A percentile compares a stretch with the other conserved stretches of the same genome.
These are phyloP conservation scores for Acholoe squamosa DNA, from an alignment of 2,888 invertebrate genomes.

Conservation along the genomic window DNA sequence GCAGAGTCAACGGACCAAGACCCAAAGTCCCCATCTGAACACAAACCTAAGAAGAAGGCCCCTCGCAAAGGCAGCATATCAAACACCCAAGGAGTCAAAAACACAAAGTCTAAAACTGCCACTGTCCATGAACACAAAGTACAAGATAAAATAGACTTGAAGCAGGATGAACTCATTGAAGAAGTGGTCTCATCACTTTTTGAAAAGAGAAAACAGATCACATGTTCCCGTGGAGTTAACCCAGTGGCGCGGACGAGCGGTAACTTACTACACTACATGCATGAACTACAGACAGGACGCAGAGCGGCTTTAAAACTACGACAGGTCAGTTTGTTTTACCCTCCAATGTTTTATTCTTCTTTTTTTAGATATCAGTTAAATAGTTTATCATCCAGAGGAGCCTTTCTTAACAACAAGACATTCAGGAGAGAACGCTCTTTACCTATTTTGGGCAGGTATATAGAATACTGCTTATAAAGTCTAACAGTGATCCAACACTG, in stretches of 20 bases:
- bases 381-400: too few relatives aligned
- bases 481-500: too few relatives aligned
- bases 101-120: background rate
- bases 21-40: background rate
- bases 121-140: background rate
- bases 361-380: too few relatives aligned
- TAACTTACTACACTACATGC: constrained; percentile 9
- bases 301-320: background rate
- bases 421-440: too few relatives aligned
- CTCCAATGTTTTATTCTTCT: too few relatives aligned
- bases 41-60: background rate
- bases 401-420: too few relatives aligned
- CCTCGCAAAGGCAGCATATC: background rate
- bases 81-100: background rate
- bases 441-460: too few relatives aligned
- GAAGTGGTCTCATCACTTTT: background rate
- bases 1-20: background rate
- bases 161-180: background rate
- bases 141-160: background rate
- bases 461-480: too few relatives aligned
- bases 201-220: background rate
- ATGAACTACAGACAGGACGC: background rate
- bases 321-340: background rate
- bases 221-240: background rate
- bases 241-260: background rate